Evolutionary conservation across 2,113 vertebrate species (phyloP).

Genomic region (Corythoichthys intestinalis): DNA sequence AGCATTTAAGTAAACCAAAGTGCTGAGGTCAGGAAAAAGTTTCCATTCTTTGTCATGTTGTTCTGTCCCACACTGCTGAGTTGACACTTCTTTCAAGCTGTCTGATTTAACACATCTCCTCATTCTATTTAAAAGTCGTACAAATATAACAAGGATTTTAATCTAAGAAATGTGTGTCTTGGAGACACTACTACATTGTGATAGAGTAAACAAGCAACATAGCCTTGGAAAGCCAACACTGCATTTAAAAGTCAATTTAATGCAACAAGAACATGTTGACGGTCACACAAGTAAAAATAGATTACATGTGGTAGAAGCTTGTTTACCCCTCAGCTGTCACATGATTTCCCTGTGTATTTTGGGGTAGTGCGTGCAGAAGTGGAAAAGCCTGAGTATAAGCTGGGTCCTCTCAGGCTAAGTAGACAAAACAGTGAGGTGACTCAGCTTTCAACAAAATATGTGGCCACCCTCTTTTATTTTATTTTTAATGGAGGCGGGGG

Average conservation of each 20-base stretch:
- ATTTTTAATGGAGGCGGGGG: too few relatives aligned
- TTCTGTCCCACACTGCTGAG: neutral
- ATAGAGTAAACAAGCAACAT: slow-evolving; percentile 31
- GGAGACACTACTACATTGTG: neutral
- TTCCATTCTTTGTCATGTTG: neutral
- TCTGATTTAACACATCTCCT: neutral
- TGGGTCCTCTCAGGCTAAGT: slow-evolving; percentile 22
- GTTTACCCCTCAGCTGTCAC: neutral
- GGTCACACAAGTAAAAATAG: neutral
- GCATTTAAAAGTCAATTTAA: neutral
- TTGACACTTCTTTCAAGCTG: neutral
- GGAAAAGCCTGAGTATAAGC: slow-evolving; percentile 30
- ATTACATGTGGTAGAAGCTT: neutral
- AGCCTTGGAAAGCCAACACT: slow-evolving; percentile 1
- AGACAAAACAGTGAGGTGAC: slow-evolving; percentile 2
- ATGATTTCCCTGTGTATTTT: slow-evolving; percentile 3
- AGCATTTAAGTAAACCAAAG: neutral
- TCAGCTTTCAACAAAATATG: slow-evolving; percentile 1
- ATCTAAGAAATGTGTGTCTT: neutral
- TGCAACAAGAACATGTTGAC: neutral
- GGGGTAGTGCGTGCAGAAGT: slow-evolving; percentile 36
- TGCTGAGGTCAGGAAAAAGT: slow-evolving; percentile 9
- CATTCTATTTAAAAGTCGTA: neutral
- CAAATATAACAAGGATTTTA: neutral
- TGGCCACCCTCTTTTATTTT: too few relatives aligned